Base-by-base conservation (phyloP, 2,797 vertebrate species). In the Atherinosoma microstoma region DNA sequence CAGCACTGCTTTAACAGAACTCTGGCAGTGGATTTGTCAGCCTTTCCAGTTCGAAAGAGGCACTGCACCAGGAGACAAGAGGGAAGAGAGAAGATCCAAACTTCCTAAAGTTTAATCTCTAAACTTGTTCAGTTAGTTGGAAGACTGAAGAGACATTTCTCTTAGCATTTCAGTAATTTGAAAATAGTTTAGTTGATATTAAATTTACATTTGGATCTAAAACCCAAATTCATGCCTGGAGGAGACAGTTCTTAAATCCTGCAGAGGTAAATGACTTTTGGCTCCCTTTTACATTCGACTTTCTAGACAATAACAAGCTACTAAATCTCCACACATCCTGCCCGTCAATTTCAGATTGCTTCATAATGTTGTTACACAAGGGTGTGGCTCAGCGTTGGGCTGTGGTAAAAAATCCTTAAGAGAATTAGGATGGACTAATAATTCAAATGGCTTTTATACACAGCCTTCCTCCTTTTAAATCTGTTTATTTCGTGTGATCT, bases 381-480 rank as follows among this genome's bases (percentile, higher is more conserved):
- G 89, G 87, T 63, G 89, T 89, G 91, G 86, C 84, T 80, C 66
- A 42, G 79, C 0, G 9, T 63, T 24, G n/a, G 18, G 56, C 73
- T 73, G 56, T 56, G 61, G 67, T 59, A 57, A 36, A 80, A 70
- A 51, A 57, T 38, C 58, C 58, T 54, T 70, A 84, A 78, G 76
- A 78, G 56, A 68, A 80, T 83, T 63, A 73, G 63, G 36, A 86
- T 75, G 38, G 78, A 73, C 69, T 40, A 75, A 75, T 69, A 47
- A 72, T 66, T 64, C 74, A 22, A 53, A 36, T 53, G 30, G 57
- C 49, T 82, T 73, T 80, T 57, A 61, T 29, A 40, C 20, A 60
- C 58, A 66, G 29, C 64, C 63, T 67, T 18, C 11, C 66, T 69
- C 59, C 75, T 80, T 49, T 75, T 24, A 51, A 76, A 71, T 49